Evolutionary conservation across 2,888 invertebrate genomes (phyloP).

Genomic region (Dryocosmus kuriphilus): DNA sequence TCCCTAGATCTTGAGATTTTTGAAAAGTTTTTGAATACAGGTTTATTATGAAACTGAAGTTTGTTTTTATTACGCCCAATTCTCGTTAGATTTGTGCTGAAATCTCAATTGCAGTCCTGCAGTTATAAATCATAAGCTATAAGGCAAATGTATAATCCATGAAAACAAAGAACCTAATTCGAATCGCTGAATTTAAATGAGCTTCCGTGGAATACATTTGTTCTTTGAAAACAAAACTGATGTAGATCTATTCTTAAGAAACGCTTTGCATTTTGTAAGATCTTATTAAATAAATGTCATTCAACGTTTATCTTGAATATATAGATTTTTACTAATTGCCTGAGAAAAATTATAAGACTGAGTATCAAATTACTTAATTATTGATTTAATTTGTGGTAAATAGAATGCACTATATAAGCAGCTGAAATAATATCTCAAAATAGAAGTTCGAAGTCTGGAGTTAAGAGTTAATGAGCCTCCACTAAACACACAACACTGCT

Average conservation of each 20-base stretch:
- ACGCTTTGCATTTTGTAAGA: no score
- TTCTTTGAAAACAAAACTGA: no score
- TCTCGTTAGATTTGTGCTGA: no score
- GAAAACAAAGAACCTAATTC: no score
- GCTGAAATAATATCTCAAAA: constrained; percentile 20
- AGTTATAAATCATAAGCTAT: no score
- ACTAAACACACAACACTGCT: constrained; percentile 19
- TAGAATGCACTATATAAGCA: constrained; percentile 1
- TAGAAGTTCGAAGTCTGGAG: constrained; percentile 21
- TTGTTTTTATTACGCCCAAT: no score
- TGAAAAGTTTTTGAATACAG: neutral
- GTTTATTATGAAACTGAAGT: neutral
- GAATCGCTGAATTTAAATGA: no score
- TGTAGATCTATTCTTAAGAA: no score
- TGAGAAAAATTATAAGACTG: neutral
- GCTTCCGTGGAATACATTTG: no score
- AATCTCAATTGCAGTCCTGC: no score
- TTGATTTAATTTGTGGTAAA: neutral
- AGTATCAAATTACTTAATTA: neutral
- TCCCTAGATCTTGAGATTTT: neutral
- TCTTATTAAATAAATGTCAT: no score
- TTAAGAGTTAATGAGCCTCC: constrained; percentile 38
- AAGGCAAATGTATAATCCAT: no score
- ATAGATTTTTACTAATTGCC: neutral
- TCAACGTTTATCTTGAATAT: neutral